Conservation (phyloP, 2,888 invertebrate species). For the Eupithecia pulchellata region DNA sequence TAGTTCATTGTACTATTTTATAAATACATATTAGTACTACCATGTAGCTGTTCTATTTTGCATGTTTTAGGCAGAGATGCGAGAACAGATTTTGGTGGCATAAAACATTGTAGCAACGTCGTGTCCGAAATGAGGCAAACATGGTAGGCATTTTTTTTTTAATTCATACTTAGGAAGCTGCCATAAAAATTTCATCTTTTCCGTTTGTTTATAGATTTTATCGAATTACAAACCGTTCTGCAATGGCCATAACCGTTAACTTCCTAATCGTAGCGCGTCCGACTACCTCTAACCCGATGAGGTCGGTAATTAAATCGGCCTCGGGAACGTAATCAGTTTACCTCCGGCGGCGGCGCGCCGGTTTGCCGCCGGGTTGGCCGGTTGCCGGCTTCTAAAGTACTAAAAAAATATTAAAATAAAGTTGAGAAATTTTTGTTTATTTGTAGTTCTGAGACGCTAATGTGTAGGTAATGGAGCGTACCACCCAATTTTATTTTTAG, state of each 20-base stretch:
- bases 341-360: not conserved
- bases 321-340: too few species aligned
- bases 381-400: not conserved
- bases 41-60: too few species aligned
- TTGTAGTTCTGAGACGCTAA: too few species aligned
- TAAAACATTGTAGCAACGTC: too few species aligned
- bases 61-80: too few species aligned
- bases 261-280: not conserved
- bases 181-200: too few species aligned
- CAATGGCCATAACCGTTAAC: not conserved
- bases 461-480: not conserved
- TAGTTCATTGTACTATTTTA: too few species aligned
- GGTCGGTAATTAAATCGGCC: not conserved
- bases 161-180: not conserved
- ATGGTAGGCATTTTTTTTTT: not conserved
- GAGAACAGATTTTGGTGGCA: too few species aligned
- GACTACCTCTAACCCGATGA: not conserved
- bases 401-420: not conserved
- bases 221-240: not conserved
- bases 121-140: too few species aligned
- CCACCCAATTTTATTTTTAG: not conserved
- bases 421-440: not conserved
- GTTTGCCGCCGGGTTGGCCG: too few species aligned
- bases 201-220: too few species aligned
- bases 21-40: too few species aligned